phyloP scores from a whole-genome alignment of 1,140 invertebrate genomes.

The Harlomillsia oculata region DNA sequence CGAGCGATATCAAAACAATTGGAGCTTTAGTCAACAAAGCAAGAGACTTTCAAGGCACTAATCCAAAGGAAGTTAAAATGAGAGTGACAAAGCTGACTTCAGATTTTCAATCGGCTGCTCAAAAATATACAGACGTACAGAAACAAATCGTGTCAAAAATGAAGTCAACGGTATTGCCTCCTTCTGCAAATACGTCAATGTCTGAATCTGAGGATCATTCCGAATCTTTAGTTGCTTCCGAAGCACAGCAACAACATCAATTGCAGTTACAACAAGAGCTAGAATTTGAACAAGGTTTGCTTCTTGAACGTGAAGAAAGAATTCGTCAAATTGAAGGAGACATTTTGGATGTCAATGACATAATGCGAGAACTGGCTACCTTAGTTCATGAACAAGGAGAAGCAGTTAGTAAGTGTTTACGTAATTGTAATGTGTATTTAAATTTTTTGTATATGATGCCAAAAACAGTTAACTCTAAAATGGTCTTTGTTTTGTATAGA shows the following conservation, averaged over 20 bases:
- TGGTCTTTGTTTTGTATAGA: slow-evolving; percentile 55
- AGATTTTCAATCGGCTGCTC: slow-evolving; percentile 66
- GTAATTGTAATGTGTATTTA: neutral
- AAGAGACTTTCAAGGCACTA: slow-evolving; percentile 47
- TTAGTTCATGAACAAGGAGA: slow-evolving; percentile 73
- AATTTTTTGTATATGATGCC: neutral
- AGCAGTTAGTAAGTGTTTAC: slow-evolving; percentile 55
- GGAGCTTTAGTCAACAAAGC: slow-evolving; percentile 37
- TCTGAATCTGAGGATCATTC: slow-evolving; percentile 41
- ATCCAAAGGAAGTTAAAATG: slow-evolving; percentile 66
- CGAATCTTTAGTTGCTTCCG: slow-evolving; percentile 36
- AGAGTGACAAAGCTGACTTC: slow-evolving; percentile 70
- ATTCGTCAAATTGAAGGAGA: slow-evolving; percentile 69
- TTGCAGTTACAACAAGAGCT: slow-evolving; percentile 48
- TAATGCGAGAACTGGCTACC: slow-evolving; percentile 76
- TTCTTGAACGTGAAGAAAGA: slow-evolving; percentile 60
- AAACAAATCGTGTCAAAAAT: slow-evolving; percentile 68
- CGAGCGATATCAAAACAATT: slow-evolving; percentile 58
- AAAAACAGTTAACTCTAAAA: neutral
- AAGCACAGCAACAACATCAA: slow-evolving; percentile 38
- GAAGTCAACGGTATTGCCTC: slow-evolving; percentile 57
- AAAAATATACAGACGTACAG: slow-evolving; percentile 65
- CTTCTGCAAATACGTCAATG: slow-evolving; percentile 41
- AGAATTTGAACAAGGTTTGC: slow-evolving; percentile 64
- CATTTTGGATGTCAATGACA: slow-evolving; percentile 81